Conservation (phyloP, 37 sponge, comb jelly and placozoan genomes). For the Crambe crambe region DNA sequence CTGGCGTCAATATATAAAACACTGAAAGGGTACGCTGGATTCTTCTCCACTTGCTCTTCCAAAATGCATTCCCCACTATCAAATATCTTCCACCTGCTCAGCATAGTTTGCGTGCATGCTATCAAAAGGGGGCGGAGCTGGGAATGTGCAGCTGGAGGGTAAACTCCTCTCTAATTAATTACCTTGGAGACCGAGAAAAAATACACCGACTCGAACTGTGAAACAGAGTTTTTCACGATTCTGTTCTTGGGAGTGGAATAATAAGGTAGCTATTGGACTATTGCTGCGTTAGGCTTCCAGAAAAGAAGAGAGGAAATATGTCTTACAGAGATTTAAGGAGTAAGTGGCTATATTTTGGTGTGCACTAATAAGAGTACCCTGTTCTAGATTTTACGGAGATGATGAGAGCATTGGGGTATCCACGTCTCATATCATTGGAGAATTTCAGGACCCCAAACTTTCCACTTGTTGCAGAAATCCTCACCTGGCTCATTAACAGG, state of each 20-base stretch:
- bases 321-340: conserved; percentile 91
- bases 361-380: not conserved
- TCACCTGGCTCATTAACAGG: conserved; percentile 92
- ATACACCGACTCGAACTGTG: too few species aligned
- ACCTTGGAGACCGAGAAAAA: conserved; percentile 19
- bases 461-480: conserved; percentile 89
- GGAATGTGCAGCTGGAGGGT: not conserved
- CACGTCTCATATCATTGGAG: conserved; percentile 94
- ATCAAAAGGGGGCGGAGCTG: not conserved
- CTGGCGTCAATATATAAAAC: not conserved
- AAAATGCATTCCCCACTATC: conserved; percentile 29
- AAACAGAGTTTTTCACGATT: too few species aligned
- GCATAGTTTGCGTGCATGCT: too few species aligned
- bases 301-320: conserved; percentile 40
- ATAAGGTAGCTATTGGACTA: not conserved
- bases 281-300: not conserved
- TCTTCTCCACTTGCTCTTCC: conserved; percentile 23
- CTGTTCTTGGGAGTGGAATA: too few species aligned
- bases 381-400: conserved; percentile 94
- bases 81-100: conserved; percentile 8
- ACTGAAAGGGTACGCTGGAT: conserved; percentile 52
- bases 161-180: not conserved
- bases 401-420: conserved; percentile 95
- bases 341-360: conserved; percentile 37
- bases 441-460: conserved; percentile 98